Evolutionary conservation across 2,797 vertebrate genomes (phyloP).

Genomic region (Lacerta bilineata): DNA sequence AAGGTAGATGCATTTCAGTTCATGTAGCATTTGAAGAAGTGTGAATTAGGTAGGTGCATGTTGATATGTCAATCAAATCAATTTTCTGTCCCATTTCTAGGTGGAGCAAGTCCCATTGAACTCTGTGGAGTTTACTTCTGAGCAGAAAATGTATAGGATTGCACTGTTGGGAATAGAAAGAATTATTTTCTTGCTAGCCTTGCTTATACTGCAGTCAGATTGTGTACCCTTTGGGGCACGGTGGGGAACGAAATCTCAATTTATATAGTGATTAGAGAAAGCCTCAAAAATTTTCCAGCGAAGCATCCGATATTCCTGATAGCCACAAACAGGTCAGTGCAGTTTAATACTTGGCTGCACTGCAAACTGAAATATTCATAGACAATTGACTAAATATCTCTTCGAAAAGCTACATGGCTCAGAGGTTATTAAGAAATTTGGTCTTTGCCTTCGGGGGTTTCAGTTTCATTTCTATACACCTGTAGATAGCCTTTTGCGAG

Average conservation of each 20-base stretch:
- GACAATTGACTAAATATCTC: conserved; percentile 74
- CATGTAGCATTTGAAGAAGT: too few relatives aligned
- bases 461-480: conserved; percentile 69
- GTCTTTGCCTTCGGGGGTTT: conserved; percentile 71
- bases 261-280: conserved; percentile 33
- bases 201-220: neutral
- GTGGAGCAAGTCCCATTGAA: neutral
- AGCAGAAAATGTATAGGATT: neutral
- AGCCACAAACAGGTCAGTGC: conserved; percentile 59
- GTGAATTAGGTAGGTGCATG: too few relatives aligned
- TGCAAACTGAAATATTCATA: conserved; percentile 78
- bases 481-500: conserved; percentile 72
- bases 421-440: conserved; percentile 74
- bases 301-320: conserved; percentile 56
- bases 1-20: too few relatives aligned
- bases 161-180: neutral
- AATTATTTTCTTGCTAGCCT: neutral
- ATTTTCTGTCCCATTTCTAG: too few relatives aligned
- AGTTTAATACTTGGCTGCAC: conserved; percentile 62
- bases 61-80: too few relatives aligned
- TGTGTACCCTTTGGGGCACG: neutral
- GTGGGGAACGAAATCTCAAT: neutral
- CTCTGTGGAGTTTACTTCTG: too few relatives aligned
- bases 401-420: conserved; percentile 62
- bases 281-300: conserved; percentile 49